Base-by-base conservation (phyloP, 35 echinoderm and acorn worm species). In the Heliocidaris tuberculata region DNA sequence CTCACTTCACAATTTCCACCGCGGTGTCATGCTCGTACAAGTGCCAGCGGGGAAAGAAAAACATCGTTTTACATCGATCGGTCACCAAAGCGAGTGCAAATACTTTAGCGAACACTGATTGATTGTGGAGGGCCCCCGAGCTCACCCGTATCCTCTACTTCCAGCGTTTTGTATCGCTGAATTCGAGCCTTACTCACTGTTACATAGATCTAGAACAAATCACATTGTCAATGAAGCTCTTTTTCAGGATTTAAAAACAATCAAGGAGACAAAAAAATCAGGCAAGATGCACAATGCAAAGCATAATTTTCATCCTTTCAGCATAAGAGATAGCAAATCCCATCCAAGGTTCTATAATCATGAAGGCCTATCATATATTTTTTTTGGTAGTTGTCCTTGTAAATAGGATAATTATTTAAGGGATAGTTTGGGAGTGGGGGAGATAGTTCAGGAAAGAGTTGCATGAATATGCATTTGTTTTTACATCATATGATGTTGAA, bases 51-150 rank as follows among this genome's bases (percentile, higher is more conserved):
- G 65, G 65, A 78, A 78, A 78, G 65, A 24, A 78, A 78, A 78
- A 78, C 65, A 78, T 78, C 65, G 65, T 78, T 78, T 78, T 78
- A 78, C 65, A 78, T 78, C 65, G 65, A 78, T 78, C 65, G 65
- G 65, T 78, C 65, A 78, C 65, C 65, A 78, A 24, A 78, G 65
- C 65, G 65, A 78, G 65, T 24, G 65, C 65, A 78, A 78, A 78
- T 78, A 78, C 65, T 78, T 78, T 78, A 78, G 65, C 27, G 65
- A 78, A n/a, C 65, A 78, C 65, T 78, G 65, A 78, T 78, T 78
- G 65, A 78, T 78, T n/a, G 65, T 78, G 17, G 4, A 0, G 8
- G 21, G 65, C 65, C 17, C 17, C 65, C 65, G 8, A 70, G 65
- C 52, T 56, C 50, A 52, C 65, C 27, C 65, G 65, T 24, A 78